A percentile compares a stretch with the other conserved stretches of the same genome.
Evolutionary conservation across 2,113 vertebrate genomes (phyloP).

Genomic region (Perccottus glenii): DNA sequence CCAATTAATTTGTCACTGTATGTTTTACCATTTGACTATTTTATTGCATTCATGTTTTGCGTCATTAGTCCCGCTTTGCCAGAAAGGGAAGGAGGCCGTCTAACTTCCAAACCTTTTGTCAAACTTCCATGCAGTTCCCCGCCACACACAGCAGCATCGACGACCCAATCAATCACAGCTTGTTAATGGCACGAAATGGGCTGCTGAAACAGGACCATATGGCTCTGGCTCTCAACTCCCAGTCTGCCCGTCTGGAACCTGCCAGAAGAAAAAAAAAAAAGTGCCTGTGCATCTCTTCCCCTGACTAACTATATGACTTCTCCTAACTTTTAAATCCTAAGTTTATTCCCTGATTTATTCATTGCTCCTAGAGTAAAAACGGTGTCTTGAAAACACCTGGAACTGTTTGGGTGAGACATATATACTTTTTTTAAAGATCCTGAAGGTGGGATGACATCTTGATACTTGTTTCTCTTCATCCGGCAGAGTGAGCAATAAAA

Average conservation of each 20-base stretch:
- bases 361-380: neutral
- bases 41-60: too few species aligned
- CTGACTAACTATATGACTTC: neutral
- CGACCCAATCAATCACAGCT: conserved; percentile 73
- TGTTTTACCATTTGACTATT: too few species aligned
- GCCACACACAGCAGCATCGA: conserved; percentile 29
- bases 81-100: conserved; percentile 11
- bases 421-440: conserved; percentile 29
- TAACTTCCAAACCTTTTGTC: conserved; percentile 48
- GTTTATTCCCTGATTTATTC: conserved; percentile 1
- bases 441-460: conserved; percentile 24
- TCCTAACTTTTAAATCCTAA: conserved; percentile 9
- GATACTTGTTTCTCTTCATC: conserved; percentile 1
- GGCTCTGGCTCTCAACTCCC: conserved; percentile 53
- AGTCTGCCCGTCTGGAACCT: conserved; percentile 13
- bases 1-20: too few species aligned
- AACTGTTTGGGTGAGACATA: conserved; percentile 36
- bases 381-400: conserved; percentile 22
- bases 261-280: conserved; percentile 9
- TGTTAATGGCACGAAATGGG: conserved; percentile 73
- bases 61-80: too few species aligned
- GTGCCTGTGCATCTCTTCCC: conserved; percentile 11
- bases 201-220: conserved; percentile 70
- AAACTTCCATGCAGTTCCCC: conserved; percentile 43
- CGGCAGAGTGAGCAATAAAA: conserved; percentile 3